Percentiles rank a stretch among this genome's conserved stretches.
These are phyloP conservation scores for Caerostris darwini DNA, from an alignment of 1,140 invertebrate species.

Conservation along the genomic window DNA sequence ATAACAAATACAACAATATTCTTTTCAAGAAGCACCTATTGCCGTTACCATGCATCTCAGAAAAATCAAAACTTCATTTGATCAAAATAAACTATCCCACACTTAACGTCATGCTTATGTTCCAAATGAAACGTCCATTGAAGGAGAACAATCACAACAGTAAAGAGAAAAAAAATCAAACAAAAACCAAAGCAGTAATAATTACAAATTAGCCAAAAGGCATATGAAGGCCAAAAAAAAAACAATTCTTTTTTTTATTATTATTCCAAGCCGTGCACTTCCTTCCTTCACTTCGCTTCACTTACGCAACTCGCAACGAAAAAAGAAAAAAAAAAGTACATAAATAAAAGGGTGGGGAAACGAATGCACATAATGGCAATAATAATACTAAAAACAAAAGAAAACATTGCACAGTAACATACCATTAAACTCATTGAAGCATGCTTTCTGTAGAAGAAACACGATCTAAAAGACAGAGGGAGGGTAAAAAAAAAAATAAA, in stretches of 20 bases:
- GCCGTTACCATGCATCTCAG: no score
- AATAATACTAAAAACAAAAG: conserved; percentile 66
- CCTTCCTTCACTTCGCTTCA: conserved; percentile 1
- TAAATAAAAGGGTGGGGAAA: not conserved
- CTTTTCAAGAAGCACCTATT: no score
- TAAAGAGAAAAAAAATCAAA: not conserved
- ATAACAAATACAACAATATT: no score
- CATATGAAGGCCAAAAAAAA: not conserved
- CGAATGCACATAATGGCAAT: conserved; percentile 49
- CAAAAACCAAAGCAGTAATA: not conserved
- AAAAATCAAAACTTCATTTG: no score
- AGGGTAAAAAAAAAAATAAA: conserved; percentile 9
- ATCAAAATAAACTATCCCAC: not conserved
- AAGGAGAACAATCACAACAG: not conserved
- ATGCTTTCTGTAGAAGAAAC: not conserved
- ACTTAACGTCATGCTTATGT: not conserved
- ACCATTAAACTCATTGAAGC: conserved; percentile 72
- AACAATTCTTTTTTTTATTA: not conserved
- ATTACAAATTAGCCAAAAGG: conserved; percentile 30
- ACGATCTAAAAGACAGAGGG: conserved; percentile 51
- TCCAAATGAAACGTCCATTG: not conserved
- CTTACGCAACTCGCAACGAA: not conserved
- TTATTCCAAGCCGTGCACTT: not conserved
- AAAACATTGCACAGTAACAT: conserved; percentile 59
- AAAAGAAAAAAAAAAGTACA: conserved; percentile 29